Base-by-base conservation (phyloP, 2,888 invertebrate species). In the Aphrophora alni region DNA sequence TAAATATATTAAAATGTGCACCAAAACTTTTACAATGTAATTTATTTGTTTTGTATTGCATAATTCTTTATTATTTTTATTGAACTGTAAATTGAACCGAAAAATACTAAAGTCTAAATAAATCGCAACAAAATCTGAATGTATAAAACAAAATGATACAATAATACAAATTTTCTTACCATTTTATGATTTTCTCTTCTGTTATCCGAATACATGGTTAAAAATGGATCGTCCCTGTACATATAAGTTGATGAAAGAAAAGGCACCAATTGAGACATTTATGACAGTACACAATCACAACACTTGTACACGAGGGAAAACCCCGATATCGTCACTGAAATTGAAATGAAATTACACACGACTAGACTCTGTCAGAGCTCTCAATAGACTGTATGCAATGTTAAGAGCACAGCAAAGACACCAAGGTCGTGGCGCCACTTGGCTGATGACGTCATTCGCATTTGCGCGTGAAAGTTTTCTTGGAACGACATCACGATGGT, bases 201-300 rank as follows among this genome's bases (percentile, higher is more conserved):
- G 21, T 59, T 59, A 38, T 77, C 77, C 10, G 77, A 38, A 70
- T 77, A 77, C 70, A 77, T 77, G 12, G 77, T 77, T 25, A 70
- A 27, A 28, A 69, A 77, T n/a, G 26, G 69, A 26, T 77, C 68
- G 69, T 77, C 77, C n/a, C 70, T 70, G 25, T 69, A 69, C 33
- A 38, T 70, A 24, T 17, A 38, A 8, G n/a, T 68, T 21, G 28
- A 27, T 33, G 38, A 33, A 70, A 77, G 28, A 14, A 59, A n/a
- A 3, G 77, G 77, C 70, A 77, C 77, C 69, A 77, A 21, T 33
- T 77, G 77, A 77, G 77, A 70, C 77, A 77, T 77, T 12, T 38
- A 74, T 27, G n/a, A 38, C n/a, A 26, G 17, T 0, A 26, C 25
- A 75, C 44, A 51, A 25, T 21, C 38, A 75, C 75, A 75, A 75